Evolutionary conservation across 2,888 invertebrate species (phyloP).

Genomic region (Oligia fasciuncula): DNA sequence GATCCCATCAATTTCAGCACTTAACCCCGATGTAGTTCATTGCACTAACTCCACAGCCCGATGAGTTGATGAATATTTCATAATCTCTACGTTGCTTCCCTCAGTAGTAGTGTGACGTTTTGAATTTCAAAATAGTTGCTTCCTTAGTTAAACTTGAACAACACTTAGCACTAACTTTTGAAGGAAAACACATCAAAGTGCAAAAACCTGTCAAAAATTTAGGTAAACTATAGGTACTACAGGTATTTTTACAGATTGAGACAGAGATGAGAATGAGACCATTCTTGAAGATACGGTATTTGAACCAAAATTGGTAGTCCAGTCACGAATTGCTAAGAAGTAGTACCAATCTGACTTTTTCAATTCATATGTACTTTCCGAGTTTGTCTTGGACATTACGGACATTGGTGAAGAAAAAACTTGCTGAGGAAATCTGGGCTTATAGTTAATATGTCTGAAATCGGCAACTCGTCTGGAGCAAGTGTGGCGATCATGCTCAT

Average conservation of each 20-base stretch:
- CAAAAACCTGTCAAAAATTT: background rate
- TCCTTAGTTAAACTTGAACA: background rate
- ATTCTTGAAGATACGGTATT: background rate
- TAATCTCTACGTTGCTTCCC: conserved; percentile 33
- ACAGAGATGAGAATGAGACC: background rate
- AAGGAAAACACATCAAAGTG: background rate
- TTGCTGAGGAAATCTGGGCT: too few relatives aligned
- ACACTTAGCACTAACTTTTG: background rate
- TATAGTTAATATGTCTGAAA: too few relatives aligned
- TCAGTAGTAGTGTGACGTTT: conserved; percentile 12
- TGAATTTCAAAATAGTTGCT: conserved; percentile 39
- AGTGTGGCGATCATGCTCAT: too few relatives aligned
- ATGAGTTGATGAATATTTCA: conserved; percentile 50
- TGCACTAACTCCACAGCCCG: conserved; percentile 38
- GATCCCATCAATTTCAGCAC: conserved; percentile 54
- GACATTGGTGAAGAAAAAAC: too few relatives aligned
- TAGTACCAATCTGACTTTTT: background rate
- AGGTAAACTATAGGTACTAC: background rate
- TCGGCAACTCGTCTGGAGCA: too few relatives aligned
- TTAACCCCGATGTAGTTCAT: conserved; percentile 56
- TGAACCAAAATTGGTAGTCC: background rate
- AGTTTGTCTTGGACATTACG: too few relatives aligned
- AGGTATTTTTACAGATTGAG: background rate
- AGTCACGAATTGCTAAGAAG: background rate
- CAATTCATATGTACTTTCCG: too few relatives aligned